Evolutionary conservation across 2,113 vertebrate species (phyloP).

Genomic region (Chitala chitala): DNA sequence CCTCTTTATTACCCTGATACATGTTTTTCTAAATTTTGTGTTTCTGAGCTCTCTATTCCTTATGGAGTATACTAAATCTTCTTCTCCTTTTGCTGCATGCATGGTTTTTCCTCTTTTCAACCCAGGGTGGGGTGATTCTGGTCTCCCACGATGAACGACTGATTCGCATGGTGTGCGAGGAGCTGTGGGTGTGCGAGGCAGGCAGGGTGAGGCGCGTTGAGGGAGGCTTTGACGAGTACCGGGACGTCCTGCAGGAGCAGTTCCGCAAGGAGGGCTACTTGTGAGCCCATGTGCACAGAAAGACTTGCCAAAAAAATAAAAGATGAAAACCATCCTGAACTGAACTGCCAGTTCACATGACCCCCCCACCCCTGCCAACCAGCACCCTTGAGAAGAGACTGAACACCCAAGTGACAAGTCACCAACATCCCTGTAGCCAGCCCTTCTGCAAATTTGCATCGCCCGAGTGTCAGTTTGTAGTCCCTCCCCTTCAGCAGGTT

Average conservation of each 20-base stretch:
- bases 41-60: too few species aligned
- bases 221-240: conserved; percentile 93
- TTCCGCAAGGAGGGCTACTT: conserved; percentile 92
- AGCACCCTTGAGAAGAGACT: neutral
- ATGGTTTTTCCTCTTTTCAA: neutral
- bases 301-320: conserved; percentile 1
- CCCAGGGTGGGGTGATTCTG: conserved; percentile 85
- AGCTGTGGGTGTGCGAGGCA: conserved; percentile 90
- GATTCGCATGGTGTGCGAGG: conserved; percentile 86
- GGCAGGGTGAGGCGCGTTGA: conserved; percentile 75
- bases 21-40: too few species aligned
- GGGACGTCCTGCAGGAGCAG: conserved; percentile 90
- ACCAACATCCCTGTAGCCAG: neutral
- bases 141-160: conserved; percentile 94
- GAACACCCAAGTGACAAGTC: neutral
- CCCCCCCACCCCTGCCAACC: conserved; percentile 8
- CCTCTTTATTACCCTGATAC: too few species aligned
- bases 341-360: neutral
- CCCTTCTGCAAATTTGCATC: neutral
- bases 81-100: too few species aligned
- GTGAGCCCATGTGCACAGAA: conserved; percentile 54
- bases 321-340: neutral
- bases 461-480: neutral
- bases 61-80: too few species aligned
- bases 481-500: neutral